Evolutionary conservation across 2,113 vertebrate genomes (phyloP).

Genomic region (Amphiprion ocellaris): DNA sequence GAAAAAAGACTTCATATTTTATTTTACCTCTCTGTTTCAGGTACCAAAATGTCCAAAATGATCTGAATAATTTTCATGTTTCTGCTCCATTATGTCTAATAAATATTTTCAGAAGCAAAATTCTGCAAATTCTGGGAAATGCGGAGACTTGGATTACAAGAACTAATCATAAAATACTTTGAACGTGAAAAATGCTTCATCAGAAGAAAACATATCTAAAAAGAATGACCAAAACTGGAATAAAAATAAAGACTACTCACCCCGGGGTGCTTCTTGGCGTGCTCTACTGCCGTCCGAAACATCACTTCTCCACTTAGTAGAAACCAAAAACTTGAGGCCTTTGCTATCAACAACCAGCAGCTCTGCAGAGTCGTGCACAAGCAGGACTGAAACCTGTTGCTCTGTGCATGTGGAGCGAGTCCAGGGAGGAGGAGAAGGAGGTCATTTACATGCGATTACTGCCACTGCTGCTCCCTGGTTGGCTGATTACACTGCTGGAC

Average conservation of each 20-base stretch:
- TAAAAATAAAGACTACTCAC: conserved; percentile 69
- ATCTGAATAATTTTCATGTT: background rate
- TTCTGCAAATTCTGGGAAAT: background rate
- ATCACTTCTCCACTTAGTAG: conserved; percentile 46
- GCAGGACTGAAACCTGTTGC: conserved; percentile 72
- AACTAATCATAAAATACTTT: background rate
- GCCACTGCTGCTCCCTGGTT: conserved; percentile 41
- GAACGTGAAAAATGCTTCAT: background rate
- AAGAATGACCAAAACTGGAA: background rate
- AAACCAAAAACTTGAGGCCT: conserved; percentile 24
- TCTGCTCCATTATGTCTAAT: background rate
- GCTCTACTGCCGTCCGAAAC: conserved; percentile 65
- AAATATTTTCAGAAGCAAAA: background rate
- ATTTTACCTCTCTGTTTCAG: background rate
- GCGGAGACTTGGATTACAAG: background rate
- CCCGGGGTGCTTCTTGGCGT: conserved; percentile 73
- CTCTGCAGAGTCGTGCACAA: conserved; percentile 6
- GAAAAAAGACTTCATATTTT: background rate
- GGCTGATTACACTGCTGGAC: conserved; percentile 24
- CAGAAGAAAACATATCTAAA: background rate
- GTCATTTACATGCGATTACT: conserved; percentile 66
- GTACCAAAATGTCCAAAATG: background rate
- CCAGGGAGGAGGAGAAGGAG: conserved; percentile 44
- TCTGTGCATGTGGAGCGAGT: conserved; percentile 40
- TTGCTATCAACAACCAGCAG: conserved; percentile 24